Conservation (phyloP, 2,797 vertebrate genomes). For the Psittacula derbiana region DNA sequence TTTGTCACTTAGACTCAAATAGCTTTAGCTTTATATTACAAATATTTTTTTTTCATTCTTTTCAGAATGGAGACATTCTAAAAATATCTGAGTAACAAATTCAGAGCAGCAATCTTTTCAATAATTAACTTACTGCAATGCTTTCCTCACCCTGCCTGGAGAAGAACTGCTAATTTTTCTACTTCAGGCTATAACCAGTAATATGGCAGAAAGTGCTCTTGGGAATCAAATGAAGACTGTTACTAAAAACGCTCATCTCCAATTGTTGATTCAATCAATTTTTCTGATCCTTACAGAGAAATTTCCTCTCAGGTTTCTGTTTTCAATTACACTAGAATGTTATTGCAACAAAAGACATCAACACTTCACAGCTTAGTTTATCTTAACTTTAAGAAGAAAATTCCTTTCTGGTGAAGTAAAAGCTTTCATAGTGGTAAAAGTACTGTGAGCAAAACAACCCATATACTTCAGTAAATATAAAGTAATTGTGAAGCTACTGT, state of each 20-base stretch:
- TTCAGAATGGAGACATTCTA: not conserved
- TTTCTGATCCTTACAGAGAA: not conserved
- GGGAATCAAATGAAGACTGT: not conserved
- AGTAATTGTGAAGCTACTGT: not conserved
- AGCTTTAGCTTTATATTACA: not conserved
- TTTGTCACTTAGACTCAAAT: not conserved
- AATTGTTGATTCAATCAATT: not conserved
- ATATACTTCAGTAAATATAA: not conserved
- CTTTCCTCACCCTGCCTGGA: not conserved
- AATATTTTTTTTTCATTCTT: not conserved
- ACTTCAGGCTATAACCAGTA: not conserved
- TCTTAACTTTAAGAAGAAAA: not conserved
- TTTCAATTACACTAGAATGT: not conserved
- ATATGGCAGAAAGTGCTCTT: not conserved
- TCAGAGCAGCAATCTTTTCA: not conserved
- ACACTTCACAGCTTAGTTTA: not conserved
- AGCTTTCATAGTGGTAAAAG: not conserved
- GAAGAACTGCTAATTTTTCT: not conserved
- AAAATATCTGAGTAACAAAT: not conserved
- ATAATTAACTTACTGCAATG: not conserved
- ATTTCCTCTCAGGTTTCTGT: not conserved
- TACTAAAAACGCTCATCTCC: not conserved
- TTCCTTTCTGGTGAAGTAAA: not conserved
- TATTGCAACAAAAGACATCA: not conserved
- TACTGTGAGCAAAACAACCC: not conserved